Conservation (phyloP, 2,888 invertebrate species). For the Resseliella maxima region DNA sequence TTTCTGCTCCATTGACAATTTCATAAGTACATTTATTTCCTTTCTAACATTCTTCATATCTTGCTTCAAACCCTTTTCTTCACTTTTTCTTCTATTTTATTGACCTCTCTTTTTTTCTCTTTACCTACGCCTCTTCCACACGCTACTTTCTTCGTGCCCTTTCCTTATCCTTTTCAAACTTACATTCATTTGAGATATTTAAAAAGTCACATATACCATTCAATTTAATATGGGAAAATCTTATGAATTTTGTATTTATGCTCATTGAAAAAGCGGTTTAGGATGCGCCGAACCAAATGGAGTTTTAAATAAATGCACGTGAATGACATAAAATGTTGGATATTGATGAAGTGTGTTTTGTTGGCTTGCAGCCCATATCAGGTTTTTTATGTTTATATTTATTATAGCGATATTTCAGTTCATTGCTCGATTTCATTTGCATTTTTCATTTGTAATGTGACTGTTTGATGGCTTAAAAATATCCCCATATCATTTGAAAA, state of each 20-base stretch:
- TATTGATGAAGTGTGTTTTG: conserved; percentile 8
- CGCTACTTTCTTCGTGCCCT: too few species aligned
- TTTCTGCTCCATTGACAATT: conserved; percentile 23
- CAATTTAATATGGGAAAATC: background rate
- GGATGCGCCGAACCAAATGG: too few species aligned
- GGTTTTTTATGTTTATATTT: background rate
- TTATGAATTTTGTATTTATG: background rate
- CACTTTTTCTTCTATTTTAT: too few species aligned
- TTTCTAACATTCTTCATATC: too few species aligned
- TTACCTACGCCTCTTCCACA: too few species aligned
- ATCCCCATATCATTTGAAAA: background rate
- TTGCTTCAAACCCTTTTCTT: too few species aligned
- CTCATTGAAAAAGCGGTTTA: background rate
- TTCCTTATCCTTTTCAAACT: too few species aligned
- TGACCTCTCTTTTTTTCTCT: too few species aligned
- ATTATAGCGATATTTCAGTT: background rate
- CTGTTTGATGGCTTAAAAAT: background rate
- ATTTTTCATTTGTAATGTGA: background rate
- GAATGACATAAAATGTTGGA: conserved; percentile 23
- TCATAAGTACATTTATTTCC: background rate
- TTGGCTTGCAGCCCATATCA: background rate
- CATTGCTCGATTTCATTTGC: background rate
- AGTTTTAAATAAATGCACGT: background rate
- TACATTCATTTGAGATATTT: background rate
- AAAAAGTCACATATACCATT: background rate